Evolutionary conservation across 1,140 invertebrate species (phyloP), one percentile per base, ranked within the genome.

Genomic region (Achatina immaculata): DNA sequence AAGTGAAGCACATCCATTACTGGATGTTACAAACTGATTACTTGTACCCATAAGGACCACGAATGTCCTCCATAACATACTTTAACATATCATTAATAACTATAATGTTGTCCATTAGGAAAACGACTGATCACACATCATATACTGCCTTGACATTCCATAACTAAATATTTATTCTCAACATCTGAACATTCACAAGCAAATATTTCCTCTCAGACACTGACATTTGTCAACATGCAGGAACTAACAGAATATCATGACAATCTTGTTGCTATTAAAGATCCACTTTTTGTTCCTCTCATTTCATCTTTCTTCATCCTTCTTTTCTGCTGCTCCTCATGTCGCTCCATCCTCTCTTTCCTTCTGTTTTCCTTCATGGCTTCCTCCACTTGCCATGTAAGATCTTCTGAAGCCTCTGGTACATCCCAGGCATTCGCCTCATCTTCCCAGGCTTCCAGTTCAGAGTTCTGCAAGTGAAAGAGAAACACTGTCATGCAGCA

Each of bases 391-490:
- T 89, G 82, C 83, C 84, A 86, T 14, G 86, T 85, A 40, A 89
- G 51, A 82, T 89, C 88, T 43, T 88, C 88, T 0, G 42, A 40
- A 19, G 73, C 74, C 34, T 85, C 88, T 1, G 80, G 84, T 34
- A 24, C 68, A 24, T 83, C 84, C 88, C 88, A 89, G 0, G 84
- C 83, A 72, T 82, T 87, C 38, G 78, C 78, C 21, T 40, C 48
- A 16, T 89, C 88, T 51, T 89, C 86, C 88, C 88, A 89, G 0
- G 84, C 51, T 3, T 82, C 85, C n/a, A 89, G 81, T 42, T 89
- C 88, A 36, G 86, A 81, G 0, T 79, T 85, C 86, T 88, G 77
- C 34, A 78, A 79, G 24, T n/a, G n/a, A n/a, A n/a, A 76, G 76
- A 58, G 16, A 51, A 55, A 31, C n/a, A 77, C 62, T 62, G 9